Conservation (phyloP, 2,113 vertebrate genomes). For the Ciconia boyciana region DNA sequence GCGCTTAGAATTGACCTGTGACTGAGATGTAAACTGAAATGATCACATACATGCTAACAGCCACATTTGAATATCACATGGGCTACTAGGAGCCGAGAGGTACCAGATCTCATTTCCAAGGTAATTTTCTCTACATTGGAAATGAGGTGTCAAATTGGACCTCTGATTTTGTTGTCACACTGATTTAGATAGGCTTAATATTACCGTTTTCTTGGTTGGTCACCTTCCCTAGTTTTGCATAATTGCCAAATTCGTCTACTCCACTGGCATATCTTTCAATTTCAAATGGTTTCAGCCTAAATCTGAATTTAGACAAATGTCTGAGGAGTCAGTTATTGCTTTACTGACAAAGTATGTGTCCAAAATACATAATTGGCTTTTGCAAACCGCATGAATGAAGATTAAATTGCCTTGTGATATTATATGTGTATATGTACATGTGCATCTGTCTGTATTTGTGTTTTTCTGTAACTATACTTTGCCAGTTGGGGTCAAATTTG, state of each 20-base stretch:
- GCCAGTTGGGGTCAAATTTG: not conserved
- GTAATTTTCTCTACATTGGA: constrained; percentile 12
- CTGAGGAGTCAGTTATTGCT: not conserved
- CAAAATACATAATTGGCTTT: not conserved
- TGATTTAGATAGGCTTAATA: constrained; percentile 1
- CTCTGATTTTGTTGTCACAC: not conserved
- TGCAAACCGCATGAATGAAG: not conserved
- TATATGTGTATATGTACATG: not conserved
- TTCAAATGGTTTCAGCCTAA: not conserved
- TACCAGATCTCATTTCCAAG: not conserved
- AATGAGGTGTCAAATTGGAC: constrained; percentile 16
- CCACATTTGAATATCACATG: not conserved
- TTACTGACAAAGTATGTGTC: not conserved
- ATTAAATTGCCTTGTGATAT: not conserved
- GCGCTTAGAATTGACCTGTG: not conserved
- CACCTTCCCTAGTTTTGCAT: not conserved
- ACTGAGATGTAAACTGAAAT: not conserved
- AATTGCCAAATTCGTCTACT: not conserved
- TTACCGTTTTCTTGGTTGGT: not conserved
- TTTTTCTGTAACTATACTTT: not conserved
- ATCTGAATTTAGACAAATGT: not conserved
- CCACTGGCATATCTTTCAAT: not conserved
- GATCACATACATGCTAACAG: not conserved
- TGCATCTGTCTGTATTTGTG: not conserved
- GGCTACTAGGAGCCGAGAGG: not conserved